phyloP scores from a whole-genome alignment of 2,888 invertebrate species.

The Dicyrtomina minuta region DNA sequence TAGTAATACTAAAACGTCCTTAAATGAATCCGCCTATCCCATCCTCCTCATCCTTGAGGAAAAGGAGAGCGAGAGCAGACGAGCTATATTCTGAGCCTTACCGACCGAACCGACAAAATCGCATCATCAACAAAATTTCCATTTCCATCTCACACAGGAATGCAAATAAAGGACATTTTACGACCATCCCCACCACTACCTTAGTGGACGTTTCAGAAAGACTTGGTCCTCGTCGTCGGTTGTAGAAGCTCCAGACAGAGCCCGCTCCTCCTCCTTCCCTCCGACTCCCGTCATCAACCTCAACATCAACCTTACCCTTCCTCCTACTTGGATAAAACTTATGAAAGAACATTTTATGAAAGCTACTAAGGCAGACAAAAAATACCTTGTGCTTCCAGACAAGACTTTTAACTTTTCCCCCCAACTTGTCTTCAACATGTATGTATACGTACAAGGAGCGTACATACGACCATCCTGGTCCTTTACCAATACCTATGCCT shows the following conservation, averaged over 20 bases:
- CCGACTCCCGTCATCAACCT: constrained; percentile 28
- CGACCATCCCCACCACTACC: constrained; percentile 31
- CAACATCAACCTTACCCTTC: constrained; percentile 23
- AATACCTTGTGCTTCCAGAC: not conserved
- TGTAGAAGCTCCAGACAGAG: not conserved
- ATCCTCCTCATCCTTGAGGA: constrained; percentile 2
- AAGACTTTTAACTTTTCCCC: not conserved
- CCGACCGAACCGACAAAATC: constrained; percentile 25
- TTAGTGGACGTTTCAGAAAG: constrained; percentile 32
- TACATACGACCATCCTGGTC: no score
- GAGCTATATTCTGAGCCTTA: constrained; percentile 27
- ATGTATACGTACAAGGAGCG: no score
- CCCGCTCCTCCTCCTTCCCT: constrained; percentile 18
- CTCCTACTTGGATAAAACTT: constrained; percentile 40
- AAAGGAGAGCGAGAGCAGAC: constrained; percentile 27
- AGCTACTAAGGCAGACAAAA: constrained; percentile 15
- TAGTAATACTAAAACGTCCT: no score
- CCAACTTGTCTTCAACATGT: no score
- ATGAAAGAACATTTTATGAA: constrained; percentile 37
- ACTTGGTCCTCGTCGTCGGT: not conserved
- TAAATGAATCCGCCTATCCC: not conserved
- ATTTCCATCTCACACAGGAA: constrained; percentile 36
- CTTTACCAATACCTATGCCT: no score
- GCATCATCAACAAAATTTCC: constrained; percentile 36
- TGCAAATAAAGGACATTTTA: constrained; percentile 39